Evolutionary conservation across 2,888 invertebrate genomes (phyloP), one percentile per base, ranked within the genome.

Genomic region (Syrista parreyssii): DNA sequence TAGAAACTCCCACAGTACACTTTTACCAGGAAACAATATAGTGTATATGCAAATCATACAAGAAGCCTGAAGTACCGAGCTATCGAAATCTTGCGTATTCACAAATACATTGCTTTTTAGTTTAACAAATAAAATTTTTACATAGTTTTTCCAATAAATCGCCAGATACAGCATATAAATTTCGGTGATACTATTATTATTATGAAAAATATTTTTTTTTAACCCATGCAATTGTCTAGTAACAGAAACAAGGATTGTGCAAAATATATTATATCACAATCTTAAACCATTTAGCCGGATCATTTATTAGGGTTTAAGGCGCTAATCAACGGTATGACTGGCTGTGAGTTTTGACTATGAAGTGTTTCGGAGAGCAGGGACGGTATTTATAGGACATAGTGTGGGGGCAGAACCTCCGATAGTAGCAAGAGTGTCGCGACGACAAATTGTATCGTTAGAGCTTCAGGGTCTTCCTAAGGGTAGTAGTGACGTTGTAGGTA

Each of bases 371-470:
- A 35, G 75, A 31, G 71, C 23, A 74, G 23, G 69, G 75, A 71
- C 75, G 77, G 74, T 75, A 55, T 55, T 55, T 55, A 55, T 55
- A 55, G 55, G 55, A 55, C 9, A 23, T 9, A 23, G 55, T 23
- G 23, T 15, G 23, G 55, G 23, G 55, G 55, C 23, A 30, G 76
- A 73, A 35, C 32, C 68, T 33, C 73, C 68, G 76, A 68, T 73
- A 73, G 68, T 35, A 68, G 55, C 31, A 33, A 30, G 71, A 33
- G 71, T 12, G 71, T 71, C 31, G 23, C 55, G 77, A 69, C 77
- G 77, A 77, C 77, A 77, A 77, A 77, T 77, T 77, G 77, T 77
- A 77, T 77, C 77, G 74, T 77, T 77, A 77, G 77, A 77, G 68
- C 68, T 75, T 75, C 77, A n/a, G 36, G 68, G 55, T 36, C 71